phyloP scores from a whole-genome alignment of 2,888 invertebrate genomes.

The Beris chalybata region DNA sequence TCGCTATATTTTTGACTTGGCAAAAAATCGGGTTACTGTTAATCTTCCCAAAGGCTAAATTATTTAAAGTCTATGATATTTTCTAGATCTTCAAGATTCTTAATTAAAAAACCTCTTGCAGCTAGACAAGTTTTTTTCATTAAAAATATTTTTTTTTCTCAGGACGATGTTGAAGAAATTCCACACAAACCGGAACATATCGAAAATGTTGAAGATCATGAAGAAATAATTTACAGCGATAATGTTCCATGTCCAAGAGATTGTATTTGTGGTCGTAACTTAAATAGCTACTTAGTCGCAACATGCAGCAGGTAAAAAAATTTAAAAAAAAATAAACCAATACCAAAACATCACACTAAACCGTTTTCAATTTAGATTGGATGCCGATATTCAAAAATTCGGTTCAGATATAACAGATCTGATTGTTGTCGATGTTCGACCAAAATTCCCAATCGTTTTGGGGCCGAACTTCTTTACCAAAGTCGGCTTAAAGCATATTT shows the following conservation, averaged over 20 bases:
- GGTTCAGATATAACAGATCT: constrained; percentile 68
- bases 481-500: constrained; percentile 66
- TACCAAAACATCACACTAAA: neutral
- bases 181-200: constrained; percentile 6
- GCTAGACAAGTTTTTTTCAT: constrained; percentile 38
- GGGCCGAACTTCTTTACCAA: constrained; percentile 64
- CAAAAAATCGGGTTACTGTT: no score
- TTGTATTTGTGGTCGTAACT: constrained; percentile 63
- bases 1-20: no score
- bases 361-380: constrained; percentile 53
- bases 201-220: constrained; percentile 47
- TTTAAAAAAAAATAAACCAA: neutral
- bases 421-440: constrained; percentile 66
- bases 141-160: constrained; percentile 42
- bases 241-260: constrained; percentile 64
- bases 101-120: no score
- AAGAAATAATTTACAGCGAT: constrained; percentile 51
- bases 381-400: constrained; percentile 68
- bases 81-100: no score
- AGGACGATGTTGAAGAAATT: constrained; percentile 48
- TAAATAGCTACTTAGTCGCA: constrained; percentile 64
- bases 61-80: no score
- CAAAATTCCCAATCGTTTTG: constrained; percentile 62
- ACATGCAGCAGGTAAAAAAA: constrained; percentile 63
- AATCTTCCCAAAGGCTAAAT: no score